Conservation (phyloP, 1,140 invertebrate genomes). For the Eumeta japonica region DNA sequence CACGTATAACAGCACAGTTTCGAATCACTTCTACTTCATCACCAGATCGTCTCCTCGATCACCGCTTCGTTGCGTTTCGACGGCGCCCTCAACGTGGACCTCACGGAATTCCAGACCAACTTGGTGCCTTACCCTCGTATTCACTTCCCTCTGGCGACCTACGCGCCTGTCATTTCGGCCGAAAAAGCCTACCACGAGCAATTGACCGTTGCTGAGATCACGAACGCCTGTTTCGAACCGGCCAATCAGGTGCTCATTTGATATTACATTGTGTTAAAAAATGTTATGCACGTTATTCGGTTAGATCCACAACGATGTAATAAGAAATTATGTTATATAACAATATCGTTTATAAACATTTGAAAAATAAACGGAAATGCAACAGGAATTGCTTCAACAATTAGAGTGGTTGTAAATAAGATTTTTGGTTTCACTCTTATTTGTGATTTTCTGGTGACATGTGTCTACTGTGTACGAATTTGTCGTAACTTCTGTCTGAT, state of each 20-base stretch:
- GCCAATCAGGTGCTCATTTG: conserved; percentile 71
- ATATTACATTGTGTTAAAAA: not conserved
- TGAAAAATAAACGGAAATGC: not conserved
- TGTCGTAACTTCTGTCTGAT: conserved; percentile 1
- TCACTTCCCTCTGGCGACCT: conserved; percentile 77
- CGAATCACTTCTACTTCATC: conserved; percentile 16
- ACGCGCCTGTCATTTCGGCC: conserved; percentile 75
- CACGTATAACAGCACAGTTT: not conserved
- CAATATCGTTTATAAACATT: not conserved
- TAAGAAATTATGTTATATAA: not conserved
- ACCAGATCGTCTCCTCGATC: conserved; percentile 79
- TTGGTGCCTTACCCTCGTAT: conserved; percentile 80
- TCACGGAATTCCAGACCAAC: conserved; percentile 89
- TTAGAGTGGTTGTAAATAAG: not conserved
- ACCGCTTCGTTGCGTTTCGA: conserved; percentile 85
- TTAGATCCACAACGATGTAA: not conserved
- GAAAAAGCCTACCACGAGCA: conserved; percentile 84
- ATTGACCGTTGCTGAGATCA: conserved; percentile 75
- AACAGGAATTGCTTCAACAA: no score
- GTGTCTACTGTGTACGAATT: not conserved
- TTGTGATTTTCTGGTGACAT: conserved; percentile 2
- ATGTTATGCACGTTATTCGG: not conserved
- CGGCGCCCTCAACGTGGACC: conserved; percentile 83
- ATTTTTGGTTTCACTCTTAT: not conserved
- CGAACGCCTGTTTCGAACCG: conserved; percentile 79